Conservation (phyloP, 2,113 vertebrate genomes). For the Centropus unirufus region DNA sequence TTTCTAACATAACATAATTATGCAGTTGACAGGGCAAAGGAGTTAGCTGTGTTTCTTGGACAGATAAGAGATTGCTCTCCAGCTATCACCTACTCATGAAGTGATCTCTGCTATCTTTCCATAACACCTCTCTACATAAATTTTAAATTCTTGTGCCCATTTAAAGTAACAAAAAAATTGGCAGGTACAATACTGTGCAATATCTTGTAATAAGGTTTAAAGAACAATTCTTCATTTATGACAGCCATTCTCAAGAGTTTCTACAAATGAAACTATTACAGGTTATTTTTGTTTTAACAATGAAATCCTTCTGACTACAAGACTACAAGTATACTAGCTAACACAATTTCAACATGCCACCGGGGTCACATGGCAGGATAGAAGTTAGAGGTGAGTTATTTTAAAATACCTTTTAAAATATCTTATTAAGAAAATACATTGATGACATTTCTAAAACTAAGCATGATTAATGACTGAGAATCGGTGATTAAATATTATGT, state of each 20-base stretch:
- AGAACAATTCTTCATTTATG: background rate
- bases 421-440: background rate
- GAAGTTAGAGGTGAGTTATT: background rate
- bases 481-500: background rate
- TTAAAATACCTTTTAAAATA: background rate
- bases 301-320: background rate
- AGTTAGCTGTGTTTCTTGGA: background rate
- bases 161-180: background rate
- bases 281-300: background rate
- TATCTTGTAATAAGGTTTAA: background rate
- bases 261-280: background rate
- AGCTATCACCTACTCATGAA: background rate
- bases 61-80: background rate
- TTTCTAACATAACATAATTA: background rate
- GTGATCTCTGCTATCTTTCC: background rate
- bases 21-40: background rate
- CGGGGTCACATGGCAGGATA: background rate
- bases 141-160: background rate
- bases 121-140: background rate
- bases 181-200: background rate
- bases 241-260: background rate
- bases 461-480: background rate
- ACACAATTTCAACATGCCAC: background rate
- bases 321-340: accelerated
- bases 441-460: background rate